Evolutionary conservation across 2,888 invertebrate species (phyloP).

Genomic region (Mechanitis mazaeus): DNA sequence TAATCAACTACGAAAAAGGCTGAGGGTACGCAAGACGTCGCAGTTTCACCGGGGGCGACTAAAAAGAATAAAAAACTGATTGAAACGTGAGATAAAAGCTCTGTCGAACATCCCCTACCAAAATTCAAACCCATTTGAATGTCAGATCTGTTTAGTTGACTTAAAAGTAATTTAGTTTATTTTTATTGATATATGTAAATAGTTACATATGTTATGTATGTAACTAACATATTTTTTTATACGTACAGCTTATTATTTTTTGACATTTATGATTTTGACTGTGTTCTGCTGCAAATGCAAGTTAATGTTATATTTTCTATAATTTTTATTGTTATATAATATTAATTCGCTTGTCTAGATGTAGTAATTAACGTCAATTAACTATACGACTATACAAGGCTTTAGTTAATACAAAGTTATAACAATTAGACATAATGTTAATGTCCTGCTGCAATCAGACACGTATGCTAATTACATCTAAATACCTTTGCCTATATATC

Average conservation of each 20-base stretch:
- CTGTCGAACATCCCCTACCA: constrained; percentile 23
- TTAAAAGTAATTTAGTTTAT: constrained; percentile 3
- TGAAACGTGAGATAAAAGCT: constrained; percentile 27
- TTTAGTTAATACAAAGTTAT: constrained; percentile 27
- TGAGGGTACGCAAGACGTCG: constrained; percentile 27
- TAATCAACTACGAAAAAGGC: constrained; percentile 31
- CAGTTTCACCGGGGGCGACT: constrained; percentile 23
- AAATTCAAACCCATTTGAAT: constrained; percentile 19
- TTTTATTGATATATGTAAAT: not conserved
- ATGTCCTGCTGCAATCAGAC: constrained; percentile 28
- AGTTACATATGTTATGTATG: not conserved
- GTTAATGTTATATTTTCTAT: too few species aligned
- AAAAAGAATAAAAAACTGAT: constrained; percentile 28
- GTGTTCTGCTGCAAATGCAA: too few species aligned
- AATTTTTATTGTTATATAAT: too few species aligned
- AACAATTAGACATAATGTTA: constrained; percentile 29
- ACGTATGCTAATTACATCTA: constrained; percentile 29
- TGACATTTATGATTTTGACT: too few species aligned
- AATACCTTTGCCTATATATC: constrained; percentile 17
- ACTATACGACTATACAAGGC: constrained; percentile 5
- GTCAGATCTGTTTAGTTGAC: constrained; percentile 8
- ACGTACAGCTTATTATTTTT: too few species aligned
- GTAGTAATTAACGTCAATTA: constrained; percentile 1
- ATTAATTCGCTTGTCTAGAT: not conserved
- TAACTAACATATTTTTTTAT: too few species aligned